phyloP scores from a whole-genome alignment of 2,113 vertebrate genomes.

The Dasypus novemcinctus region DNA sequence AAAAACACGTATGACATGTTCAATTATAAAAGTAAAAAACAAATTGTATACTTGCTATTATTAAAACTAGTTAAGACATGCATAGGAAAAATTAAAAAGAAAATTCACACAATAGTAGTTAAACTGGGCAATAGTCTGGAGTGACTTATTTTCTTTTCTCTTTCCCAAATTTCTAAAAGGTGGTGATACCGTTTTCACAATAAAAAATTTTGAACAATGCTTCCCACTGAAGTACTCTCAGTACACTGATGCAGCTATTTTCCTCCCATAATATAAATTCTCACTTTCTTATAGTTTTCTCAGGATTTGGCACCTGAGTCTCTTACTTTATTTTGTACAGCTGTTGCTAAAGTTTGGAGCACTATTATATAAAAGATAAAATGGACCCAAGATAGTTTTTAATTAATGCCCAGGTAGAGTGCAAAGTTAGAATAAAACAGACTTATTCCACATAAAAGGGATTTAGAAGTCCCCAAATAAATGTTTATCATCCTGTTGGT shows the following conservation, averaged over 20 bases:
- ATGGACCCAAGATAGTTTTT: conserved; percentile 13
- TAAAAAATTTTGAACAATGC: not conserved
- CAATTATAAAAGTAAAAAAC: conserved; percentile 44
- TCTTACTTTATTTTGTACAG: not conserved
- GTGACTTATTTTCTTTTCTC: not conserved
- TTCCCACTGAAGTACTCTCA: not conserved
- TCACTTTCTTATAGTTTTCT: not conserved
- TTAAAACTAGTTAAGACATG: conserved; percentile 28
- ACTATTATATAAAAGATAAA: conserved; percentile 2
- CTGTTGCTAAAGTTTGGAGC: conserved; percentile 20
- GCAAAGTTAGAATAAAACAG: not conserved
- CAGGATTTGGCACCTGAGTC: not conserved
- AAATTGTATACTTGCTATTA: not conserved
- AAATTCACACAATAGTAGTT: not conserved
- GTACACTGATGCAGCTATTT: not conserved
- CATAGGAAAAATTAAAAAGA: conserved; percentile 29
- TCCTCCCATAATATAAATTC: not conserved
- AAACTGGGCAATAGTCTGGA: not conserved
- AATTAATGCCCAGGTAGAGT: not conserved
- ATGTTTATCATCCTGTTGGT: not conserved
- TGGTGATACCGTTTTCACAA: not conserved
- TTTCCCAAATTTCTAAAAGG: conserved; percentile 28
- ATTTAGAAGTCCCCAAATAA: not conserved
- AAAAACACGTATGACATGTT: not conserved
- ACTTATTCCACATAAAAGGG: not conserved